Conservation (phyloP, 2,113 vertebrate genomes). For the Rhinoderma darwinii region DNA sequence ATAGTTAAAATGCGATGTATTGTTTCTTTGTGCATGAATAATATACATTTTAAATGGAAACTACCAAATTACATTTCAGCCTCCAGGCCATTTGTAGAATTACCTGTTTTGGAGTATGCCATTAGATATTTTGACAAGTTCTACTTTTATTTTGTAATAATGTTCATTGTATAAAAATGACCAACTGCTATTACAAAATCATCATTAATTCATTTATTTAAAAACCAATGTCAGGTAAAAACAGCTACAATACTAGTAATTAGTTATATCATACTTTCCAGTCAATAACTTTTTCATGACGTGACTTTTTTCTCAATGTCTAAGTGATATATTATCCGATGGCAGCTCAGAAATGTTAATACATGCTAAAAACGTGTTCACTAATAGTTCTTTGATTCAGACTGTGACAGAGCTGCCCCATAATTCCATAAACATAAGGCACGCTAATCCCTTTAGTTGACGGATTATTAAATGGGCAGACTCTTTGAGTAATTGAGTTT, state of each 20-base stretch:
- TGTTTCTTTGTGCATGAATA: not conserved
- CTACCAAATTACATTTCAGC: conserved; percentile 16
- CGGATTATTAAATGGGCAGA: conserved; percentile 71
- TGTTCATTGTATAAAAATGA: not conserved
- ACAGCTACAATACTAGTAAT: not conserved
- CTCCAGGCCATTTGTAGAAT: not conserved
- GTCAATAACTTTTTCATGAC: not conserved
- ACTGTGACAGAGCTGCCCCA: conserved; percentile 64
- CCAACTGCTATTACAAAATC: not conserved
- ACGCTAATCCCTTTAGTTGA: conserved; percentile 71
- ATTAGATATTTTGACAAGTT: conserved; percentile 8
- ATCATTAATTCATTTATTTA: not conserved
- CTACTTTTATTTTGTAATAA: not conserved
- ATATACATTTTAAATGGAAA: conserved; percentile 27
- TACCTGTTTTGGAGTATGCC: not conserved
- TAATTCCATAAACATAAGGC: conserved; percentile 69
- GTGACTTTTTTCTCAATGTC: conserved; percentile 15
- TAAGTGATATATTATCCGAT: conserved; percentile 31
- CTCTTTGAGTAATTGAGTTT: conserved; percentile 72
- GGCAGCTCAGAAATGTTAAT: conserved; percentile 70
- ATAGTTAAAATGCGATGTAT: not conserved
- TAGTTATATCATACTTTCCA: conserved; percentile 22
- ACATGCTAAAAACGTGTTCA: conserved; percentile 65
- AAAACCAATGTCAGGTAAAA: not conserved
- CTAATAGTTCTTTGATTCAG: conserved; percentile 67